These are phyloP conservation scores for Benitochromis conjunctus DNA, from an alignment of 2,113 vertebrate species.

Conservation along the genomic window DNA sequence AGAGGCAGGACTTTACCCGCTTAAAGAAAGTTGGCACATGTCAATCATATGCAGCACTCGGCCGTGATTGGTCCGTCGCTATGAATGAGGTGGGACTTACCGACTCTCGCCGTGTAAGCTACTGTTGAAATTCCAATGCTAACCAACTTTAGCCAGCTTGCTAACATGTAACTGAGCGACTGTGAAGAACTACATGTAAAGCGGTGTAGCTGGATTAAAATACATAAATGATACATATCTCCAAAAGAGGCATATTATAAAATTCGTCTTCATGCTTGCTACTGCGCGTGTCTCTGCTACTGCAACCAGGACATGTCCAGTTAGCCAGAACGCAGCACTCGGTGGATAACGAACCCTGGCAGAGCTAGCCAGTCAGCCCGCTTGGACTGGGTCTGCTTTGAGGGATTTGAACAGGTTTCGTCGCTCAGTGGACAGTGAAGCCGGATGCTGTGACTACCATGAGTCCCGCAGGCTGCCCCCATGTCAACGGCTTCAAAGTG, in stretches of 20 bases:
- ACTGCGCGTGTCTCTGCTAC: conserved; percentile 23
- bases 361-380: conserved; percentile 31
- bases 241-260: neutral
- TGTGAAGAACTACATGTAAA: neutral
- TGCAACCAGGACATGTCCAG: conserved; percentile 54
- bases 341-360: conserved; percentile 46
- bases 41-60: conserved; percentile 32
- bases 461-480: conserved; percentile 92
- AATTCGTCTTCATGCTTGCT: conserved; percentile 40
- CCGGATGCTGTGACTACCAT: conserved; percentile 78
- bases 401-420: conserved; percentile 49
- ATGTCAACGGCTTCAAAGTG: conserved; percentile 95
- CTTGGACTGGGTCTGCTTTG: conserved; percentile 23
- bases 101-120: conserved; percentile 50
- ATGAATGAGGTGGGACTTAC: conserved; percentile 49
- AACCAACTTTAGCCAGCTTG: conserved; percentile 74
- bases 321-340: conserved; percentile 56
- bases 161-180: conserved; percentile 62
- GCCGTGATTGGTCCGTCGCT: conserved; percentile 16
- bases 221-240: neutral
- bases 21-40: neutral
- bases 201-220: neutral
- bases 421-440: conserved; percentile 28
- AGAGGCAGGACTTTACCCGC: conserved; percentile 29
- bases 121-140: conserved; percentile 76